Evolutionary conservation across 2,888 invertebrate species (phyloP).

Genomic region (Phalangium opilio): DNA sequence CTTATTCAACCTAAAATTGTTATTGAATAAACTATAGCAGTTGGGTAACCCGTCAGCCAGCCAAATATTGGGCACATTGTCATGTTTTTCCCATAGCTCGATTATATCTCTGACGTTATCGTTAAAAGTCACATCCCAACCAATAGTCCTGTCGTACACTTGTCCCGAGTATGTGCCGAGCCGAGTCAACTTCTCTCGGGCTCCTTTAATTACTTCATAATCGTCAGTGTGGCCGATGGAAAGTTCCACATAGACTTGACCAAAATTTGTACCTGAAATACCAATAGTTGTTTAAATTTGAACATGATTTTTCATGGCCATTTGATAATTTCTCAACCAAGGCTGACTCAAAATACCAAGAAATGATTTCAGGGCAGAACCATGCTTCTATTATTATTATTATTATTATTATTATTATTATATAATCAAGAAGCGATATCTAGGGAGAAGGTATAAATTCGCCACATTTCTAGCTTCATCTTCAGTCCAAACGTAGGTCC

Average conservation of each 20-base stretch:
- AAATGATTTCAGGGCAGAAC: too few relatives aligned
- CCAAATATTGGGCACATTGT: slow-evolving; percentile 22
- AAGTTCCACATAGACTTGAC: slow-evolving; percentile 2
- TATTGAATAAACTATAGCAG: slow-evolving; percentile 19
- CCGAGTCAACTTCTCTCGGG: slow-evolving; percentile 17
- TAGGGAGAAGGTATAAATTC: too few relatives aligned
- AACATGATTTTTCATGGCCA: too few relatives aligned
- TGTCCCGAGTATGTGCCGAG: too few relatives aligned
- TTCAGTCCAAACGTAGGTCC: too few relatives aligned
- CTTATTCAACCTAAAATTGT: slow-evolving; percentile 15
- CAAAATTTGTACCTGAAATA: not conserved
- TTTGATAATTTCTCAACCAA: too few relatives aligned
- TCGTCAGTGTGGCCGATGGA: slow-evolving; percentile 16
- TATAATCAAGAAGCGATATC: too few relatives aligned
- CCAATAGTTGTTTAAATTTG: too few relatives aligned
- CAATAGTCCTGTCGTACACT: slow-evolving; percentile 2
- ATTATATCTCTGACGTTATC: slow-evolving; percentile 16
- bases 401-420: too few relatives aligned
- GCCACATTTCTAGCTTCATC: too few relatives aligned
- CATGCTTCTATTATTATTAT: too few relatives aligned
- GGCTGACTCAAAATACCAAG: too few relatives aligned
- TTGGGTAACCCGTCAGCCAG: slow-evolving; percentile 22
- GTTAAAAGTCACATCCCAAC: slow-evolving; percentile 21
- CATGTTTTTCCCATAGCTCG: slow-evolving; percentile 6
- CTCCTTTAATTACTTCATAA: slow-evolving; percentile 13